Evolutionary conservation across 2,888 invertebrate species (phyloP), one percentile per base, ranked within the genome.

Genomic region (Cantharis flavilabris): DNA sequence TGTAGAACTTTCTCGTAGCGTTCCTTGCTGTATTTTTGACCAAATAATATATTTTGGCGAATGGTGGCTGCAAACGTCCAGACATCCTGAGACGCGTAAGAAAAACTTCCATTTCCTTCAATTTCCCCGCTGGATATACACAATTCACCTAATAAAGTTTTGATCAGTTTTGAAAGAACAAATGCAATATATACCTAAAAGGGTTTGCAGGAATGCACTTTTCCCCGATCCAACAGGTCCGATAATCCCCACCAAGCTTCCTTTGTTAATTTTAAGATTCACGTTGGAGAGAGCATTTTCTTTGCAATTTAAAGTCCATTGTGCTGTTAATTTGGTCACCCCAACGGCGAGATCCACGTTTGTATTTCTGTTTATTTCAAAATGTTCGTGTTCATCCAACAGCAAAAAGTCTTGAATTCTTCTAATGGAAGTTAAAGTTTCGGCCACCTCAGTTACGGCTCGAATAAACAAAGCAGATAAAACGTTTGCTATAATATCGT

Each of bases 1-100:
- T 89, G 89, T 4, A 93, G 90, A 0, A 93, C 92, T 63, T 88
- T 86, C 30, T 88, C 86, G 82, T 93, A 94, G 84, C 92, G 90
- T 74, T 89, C 89, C 70, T 90, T 89, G 78, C 93, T 90, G 84
- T 90, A 94, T 0, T 91, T 89, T 81, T 91, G 88, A 0, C 97
- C 97, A 86, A 97, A 97, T 13, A 95, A 86, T 83, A 97, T 96
- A 88, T 97, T 97, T 84, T 96, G 95, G 70, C 94, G 89, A 1
- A 97, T 91, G 1, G 95, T 93, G 14, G 92, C 92, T 1, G 93
- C 92, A 86, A 94, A 95, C 0, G 95, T 91, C 97, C 97, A 97
- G 9, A 97, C 92, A 85, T 97, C 95, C 88, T 97, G 96, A 81
- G 94, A 91, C 0, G 95, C 94, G 87, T 96, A 97, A 26, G 94